Evolutionary conservation across 2,797 vertebrate species (phyloP), one percentile per base, ranked within the genome.

Genomic region (Gymnoscopelus braueri): DNA sequence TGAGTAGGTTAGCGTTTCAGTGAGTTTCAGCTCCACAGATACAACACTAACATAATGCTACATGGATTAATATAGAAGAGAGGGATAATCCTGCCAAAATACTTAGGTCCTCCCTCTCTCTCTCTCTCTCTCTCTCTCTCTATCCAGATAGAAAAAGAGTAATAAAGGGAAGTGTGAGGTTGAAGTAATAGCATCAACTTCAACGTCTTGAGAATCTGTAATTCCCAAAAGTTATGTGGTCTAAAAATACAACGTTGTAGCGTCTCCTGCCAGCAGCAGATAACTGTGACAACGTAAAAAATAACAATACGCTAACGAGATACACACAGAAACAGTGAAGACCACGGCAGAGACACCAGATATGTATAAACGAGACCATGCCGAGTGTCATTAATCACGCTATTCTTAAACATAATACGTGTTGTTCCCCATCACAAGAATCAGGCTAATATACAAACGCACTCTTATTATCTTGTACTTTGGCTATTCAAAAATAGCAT

Each of bases 301-400:
- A 69, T 48, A 63, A 75, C 44, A 49, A 23, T 52, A 74, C 65
- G 62, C 1, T 12, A 70, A 29, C 2, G 26, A 29, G 26, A 3
- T 4, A 29, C 2, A 2, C 26, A 3, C 26, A 29, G 26, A 29
- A 2, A 4, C 3, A 29, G 26, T 1, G 26, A 29, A 29, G 19
- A 19, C 19, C 19, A 1, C 19, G 19, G 1, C 19, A 19, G 19
- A 19, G 19, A 19, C 19, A 19, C 19, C 19, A 19, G 19, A n/a
- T n/a, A n/a, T n/a, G 70, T 10, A 65, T 60, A 72, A 81, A 80
- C 74, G 75, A 81, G 74, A 71, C 55, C 15, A 72, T 52, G 13
- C 51, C 0, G 65, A n/a, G 59, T 60, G 66, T 72, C 71, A 77
- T 72, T 81, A 69, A 83, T 80, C 64, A 68, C 52, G 66, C 67